Base-by-base conservation (phyloP, 2,113 vertebrate genomes). In the Misgurnus anguillicaudatus region DNA sequence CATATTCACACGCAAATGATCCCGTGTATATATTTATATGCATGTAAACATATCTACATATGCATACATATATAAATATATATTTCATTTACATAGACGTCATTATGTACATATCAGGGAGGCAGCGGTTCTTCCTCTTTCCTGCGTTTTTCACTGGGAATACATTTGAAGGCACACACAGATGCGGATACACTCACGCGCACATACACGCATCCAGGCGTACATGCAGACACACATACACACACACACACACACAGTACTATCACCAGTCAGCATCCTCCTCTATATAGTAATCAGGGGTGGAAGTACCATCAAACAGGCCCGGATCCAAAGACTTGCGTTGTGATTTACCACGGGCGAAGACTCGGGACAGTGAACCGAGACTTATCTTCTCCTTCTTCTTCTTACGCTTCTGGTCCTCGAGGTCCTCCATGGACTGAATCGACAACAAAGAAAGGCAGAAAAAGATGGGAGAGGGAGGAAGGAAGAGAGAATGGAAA, bases 311-410 rank as follows among this genome's bases (percentile, higher is more conserved):
- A 86, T 98, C 97, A 82, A 99, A 99, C 89, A 99, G 93, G 72
- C 97, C 95, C 0, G 97, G 97, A 86, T 98, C 97, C 62, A 99
- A 93, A 80, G 96, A 98, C 85, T 98, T 99, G 91, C 96, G 95
- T 77, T 98, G 97, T 42, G 77, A 79, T 89, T 98, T 98, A 51
- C 97, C 96, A 81, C 96, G 93, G 85, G 95, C 94, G n/a, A 99
- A 99, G 81, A 99, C 97, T 19, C 97, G 95, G 11, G 97, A 98
- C 89, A 99, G 94, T 81, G 97, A 98, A 78, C 97, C 96, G 5
- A 99, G 94, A 10, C 95, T 95, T 90, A 99, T 97, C 82, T 86
- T 92, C 94, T 96, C 90, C 94, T 89, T 91, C 93, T 95, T 91
- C 67, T 88, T 87, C 85, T 87, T 89, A 78, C 85, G 86, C 80